Base-by-base conservation (phyloP, 2,797 vertebrate genomes). In the Urosaurus nigricauda region DNA sequence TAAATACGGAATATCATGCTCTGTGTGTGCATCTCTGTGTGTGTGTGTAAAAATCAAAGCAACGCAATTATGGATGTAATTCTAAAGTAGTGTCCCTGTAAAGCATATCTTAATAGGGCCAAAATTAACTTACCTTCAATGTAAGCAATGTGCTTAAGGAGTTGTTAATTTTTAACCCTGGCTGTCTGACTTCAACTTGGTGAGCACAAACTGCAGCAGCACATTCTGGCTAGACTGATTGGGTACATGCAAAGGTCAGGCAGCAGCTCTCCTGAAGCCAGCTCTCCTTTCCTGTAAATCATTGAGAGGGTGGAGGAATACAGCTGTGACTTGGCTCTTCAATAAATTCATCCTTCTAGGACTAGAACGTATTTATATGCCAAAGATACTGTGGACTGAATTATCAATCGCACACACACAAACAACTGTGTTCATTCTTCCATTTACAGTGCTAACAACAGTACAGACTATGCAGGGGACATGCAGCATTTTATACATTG, bases 141-240 rank as follows among this genome's bases (percentile, higher is more conserved):
- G 16, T 12, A 32, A 85, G 74, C 65, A 74, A 47, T 12, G 43
- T 65, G 9, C 79, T 63, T 40, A 58, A 80, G 53, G 74, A 19
- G 13, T 14, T 0, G 95, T 96, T 95, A 95, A 95, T 95, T 89
- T 95, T 96, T 96, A 95, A 95, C 92, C 93, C 90, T 90, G 78
- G 88, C 93, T 92, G 94, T 92, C 93, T 94, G 92, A 40, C 91
- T 71, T 40, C 78, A 65, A 13, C 83, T 26, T 58, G 87, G 91
- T 83, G 14, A 86, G 47, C 0, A 24, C 87, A 4, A 87, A 88
- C 70, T 43, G 0, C 58, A 19, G 79, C 0, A 0, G 75, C 53
- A 74, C 58, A 0, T 13, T 12, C 88, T 32, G 88, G 89, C 89
- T 92, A 43, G 8, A 21, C 85, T 79, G 51, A 53, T 81, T 1